Percentiles rank a stretch among this genome's conserved stretches.
phyloP scores from a whole-genome alignment of 2,888 invertebrate genomes.

The Drepana falcataria region DNA sequence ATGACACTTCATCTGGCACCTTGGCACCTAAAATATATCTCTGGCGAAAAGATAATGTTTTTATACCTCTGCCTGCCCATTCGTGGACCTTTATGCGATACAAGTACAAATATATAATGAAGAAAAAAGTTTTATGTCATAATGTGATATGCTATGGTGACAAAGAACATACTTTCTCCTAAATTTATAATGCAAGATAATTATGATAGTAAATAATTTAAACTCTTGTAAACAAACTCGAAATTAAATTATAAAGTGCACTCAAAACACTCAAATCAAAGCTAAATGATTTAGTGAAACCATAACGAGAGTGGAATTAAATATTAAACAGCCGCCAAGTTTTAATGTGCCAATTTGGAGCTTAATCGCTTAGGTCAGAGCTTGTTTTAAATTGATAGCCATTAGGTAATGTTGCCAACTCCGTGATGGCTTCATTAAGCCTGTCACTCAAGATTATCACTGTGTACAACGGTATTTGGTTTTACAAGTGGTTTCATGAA shows the following conservation, averaged over 20 bases:
- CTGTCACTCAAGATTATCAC: conserved; percentile 14
- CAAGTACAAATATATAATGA: too few relatives aligned
- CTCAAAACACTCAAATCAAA: conserved; percentile 7
- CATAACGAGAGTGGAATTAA: conserved; percentile 21
- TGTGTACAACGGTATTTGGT: neutral
- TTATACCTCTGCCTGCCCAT: too few relatives aligned
- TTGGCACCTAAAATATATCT: too few relatives aligned
- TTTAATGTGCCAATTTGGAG: conserved; percentile 33
- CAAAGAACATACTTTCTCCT: too few relatives aligned
- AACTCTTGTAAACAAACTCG: neutral
- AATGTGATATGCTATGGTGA: too few relatives aligned
- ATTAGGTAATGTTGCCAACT: conserved; percentile 21
- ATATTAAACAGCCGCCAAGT: conserved; percentile 38
- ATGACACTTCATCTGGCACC: too few relatives aligned
- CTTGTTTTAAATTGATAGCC: conserved; percentile 30
- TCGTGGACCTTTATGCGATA: too few relatives aligned
- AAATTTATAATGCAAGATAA: too few relatives aligned
- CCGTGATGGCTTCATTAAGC: conserved; percentile 23
- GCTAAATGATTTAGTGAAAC: conserved; percentile 11
- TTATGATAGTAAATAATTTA: too few relatives aligned
- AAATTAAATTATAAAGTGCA: conserved; percentile 3
- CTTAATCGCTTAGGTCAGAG: conserved; percentile 28
- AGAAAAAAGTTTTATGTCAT: too few relatives aligned
- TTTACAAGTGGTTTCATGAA: neutral
- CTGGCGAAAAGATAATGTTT: too few relatives aligned